These are phyloP conservation scores for Marronus borbonicus DNA, from an alignment of 2,888 invertebrate genomes.

Conservation along the genomic window DNA sequence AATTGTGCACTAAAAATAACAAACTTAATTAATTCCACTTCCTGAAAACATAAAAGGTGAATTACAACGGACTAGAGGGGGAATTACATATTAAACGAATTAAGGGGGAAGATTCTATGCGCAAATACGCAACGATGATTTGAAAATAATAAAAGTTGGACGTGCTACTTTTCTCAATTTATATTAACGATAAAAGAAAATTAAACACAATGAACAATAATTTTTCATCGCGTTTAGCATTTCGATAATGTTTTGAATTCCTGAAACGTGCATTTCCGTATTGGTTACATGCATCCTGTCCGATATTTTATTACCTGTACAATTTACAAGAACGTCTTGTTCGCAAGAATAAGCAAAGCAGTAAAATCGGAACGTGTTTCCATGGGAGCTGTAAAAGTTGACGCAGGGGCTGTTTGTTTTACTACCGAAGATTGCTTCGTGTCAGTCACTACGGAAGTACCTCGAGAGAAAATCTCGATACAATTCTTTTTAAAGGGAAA, in stretches of 20 bases:
- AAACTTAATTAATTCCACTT: constrained; percentile 46
- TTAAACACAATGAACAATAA: neutral
- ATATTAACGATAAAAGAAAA: neutral
- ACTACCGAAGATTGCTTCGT: constrained; percentile 50
- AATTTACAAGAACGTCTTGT: constrained; percentile 46
- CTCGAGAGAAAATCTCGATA: neutral
- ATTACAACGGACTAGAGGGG: constrained; percentile 1
- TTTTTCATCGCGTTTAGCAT: neutral
- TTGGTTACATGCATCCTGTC: constrained; percentile 12
- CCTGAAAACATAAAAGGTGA: constrained; percentile 35
- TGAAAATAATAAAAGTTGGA: constrained; percentile 1
- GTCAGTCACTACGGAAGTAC: constrained; percentile 35
- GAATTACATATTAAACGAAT: constrained; percentile 41
- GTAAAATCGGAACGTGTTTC: constrained; percentile 58
- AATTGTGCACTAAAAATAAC: constrained; percentile 41
- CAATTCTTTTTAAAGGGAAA: neutral
- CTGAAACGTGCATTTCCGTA: neutral
- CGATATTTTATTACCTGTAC: constrained; percentile 33
- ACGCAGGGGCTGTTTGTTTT: constrained; percentile 53
- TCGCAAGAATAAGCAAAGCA: constrained; percentile 56
- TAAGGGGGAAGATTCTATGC: constrained; percentile 26
- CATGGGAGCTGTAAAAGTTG: constrained; percentile 58
- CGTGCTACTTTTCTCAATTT: neutral
- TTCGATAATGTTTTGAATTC: neutral
- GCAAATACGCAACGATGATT: neutral